These are phyloP conservation scores for Vesta saturnalis DNA, from an alignment of 2,888 invertebrate species.

Conservation along the genomic window DNA sequence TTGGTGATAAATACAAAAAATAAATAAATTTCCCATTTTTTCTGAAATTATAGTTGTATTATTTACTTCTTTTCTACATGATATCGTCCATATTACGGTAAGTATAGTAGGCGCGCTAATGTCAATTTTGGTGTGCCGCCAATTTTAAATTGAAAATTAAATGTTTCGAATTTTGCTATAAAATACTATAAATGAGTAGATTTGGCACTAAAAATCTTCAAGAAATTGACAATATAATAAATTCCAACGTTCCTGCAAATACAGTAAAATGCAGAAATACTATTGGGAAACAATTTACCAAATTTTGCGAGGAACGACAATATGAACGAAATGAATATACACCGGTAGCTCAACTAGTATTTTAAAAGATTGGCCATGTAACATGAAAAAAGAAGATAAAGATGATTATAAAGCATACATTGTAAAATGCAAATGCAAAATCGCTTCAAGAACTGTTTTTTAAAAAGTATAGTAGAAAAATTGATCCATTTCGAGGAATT, in stretches of 20 bases:
- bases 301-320: conserved; percentile 19
- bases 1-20: not conserved
- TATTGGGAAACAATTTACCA: conserved; percentile 31
- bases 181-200: not conserved
- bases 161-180: too few relatives aligned
- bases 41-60: not conserved
- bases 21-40: too few relatives aligned
- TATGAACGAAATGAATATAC: conserved; percentile 14
- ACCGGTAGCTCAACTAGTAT: conserved; percentile 21
- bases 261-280: conserved; percentile 22
- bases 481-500: too few relatives aligned
- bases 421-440: conserved; percentile 38
- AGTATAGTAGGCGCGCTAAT: not conserved
- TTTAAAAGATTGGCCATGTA: conserved; percentile 35
- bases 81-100: not conserved
- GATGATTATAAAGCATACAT: conserved; percentile 40
- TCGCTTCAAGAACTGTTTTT: conserved; percentile 27
- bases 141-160: not conserved
- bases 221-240: not conserved
- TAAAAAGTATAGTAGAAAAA: too few relatives aligned
- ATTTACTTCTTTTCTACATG: not conserved
- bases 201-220: not conserved
- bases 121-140: not conserved
- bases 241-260: conserved; percentile 16
- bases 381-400: conserved; percentile 39